These are phyloP conservation scores for Yponomeuta plumbellus DNA, from an alignment of 2,888 invertebrate genomes.

Conservation along the genomic window DNA sequence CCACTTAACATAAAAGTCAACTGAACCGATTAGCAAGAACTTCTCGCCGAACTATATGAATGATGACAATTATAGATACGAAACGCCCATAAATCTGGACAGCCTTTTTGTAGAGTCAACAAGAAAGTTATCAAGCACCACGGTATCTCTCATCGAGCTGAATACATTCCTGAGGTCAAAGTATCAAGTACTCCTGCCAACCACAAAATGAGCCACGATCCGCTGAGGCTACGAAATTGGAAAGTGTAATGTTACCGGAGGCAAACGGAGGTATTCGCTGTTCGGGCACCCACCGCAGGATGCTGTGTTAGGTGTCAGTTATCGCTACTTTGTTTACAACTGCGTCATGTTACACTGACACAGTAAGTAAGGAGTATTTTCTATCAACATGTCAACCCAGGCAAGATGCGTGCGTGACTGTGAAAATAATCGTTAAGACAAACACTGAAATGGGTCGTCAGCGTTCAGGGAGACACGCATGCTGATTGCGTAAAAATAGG, in stretches of 20 bases:
- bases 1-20: too few species aligned
- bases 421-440: too few species aligned
- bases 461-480: too few species aligned
- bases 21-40: too few species aligned
- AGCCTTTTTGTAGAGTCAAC: conserved; percentile 3
- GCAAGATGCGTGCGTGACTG: neutral
- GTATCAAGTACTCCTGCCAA: conserved; percentile 32
- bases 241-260: conserved; percentile 27
- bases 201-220: conserved; percentile 35
- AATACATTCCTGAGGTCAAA: conserved; percentile 28
- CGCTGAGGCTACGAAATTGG: conserved; percentile 34
- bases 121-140: neutral
- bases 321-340: conserved; percentile 36
- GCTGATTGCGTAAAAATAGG: too few species aligned
- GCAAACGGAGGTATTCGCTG: conserved; percentile 22
- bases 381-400: neutral
- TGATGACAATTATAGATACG: neutral
- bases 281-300: conserved; percentile 29
- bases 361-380: neutral
- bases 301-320: conserved; percentile 37
- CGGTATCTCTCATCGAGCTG: neutral
- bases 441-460: too few species aligned
- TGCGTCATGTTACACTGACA: conserved; percentile 31
- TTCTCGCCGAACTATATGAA: too few species aligned
- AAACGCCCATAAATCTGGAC: neutral